These are phyloP conservation scores for Lithophane socia DNA, from an alignment of 2,888 invertebrate species.

Conservation along the genomic window DNA sequence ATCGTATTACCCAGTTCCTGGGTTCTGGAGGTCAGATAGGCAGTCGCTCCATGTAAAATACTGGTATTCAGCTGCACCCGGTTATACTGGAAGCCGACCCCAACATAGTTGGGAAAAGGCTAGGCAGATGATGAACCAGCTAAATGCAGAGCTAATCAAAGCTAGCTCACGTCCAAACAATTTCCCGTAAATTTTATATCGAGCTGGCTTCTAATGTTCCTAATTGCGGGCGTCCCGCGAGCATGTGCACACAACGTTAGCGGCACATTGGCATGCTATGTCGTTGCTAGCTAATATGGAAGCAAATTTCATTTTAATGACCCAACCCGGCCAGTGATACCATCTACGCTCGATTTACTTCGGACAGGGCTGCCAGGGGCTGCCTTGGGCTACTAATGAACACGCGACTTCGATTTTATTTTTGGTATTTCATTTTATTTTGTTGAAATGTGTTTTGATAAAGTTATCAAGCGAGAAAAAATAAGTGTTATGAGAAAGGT, in stretches of 20 bases:
- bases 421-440: constrained; percentile 50
- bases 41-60: no score
- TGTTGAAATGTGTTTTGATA: constrained; percentile 34
- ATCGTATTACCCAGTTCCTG: no score
- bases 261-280: constrained; percentile 62
- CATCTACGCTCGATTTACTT: constrained; percentile 82
- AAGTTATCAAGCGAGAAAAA: constrained; percentile 29
- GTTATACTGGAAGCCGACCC: no score
- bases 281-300: constrained; percentile 73
- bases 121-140: background rate
- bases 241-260: constrained; percentile 61
- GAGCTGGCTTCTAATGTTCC: background rate
- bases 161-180: background rate
- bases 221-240: constrained; percentile 30
- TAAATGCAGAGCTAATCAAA: background rate
- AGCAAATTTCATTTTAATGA: constrained; percentile 89
- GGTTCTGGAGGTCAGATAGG: no score
- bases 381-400: constrained; percentile 64
- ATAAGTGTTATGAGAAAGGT: background rate
- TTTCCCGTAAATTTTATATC: constrained; percentile 30
- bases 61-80: no score
- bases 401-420: constrained; percentile 62
- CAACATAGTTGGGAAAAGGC: no score
- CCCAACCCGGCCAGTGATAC: constrained; percentile 76
- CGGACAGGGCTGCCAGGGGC: constrained; percentile 73